phyloP scores from a whole-genome alignment of 2,797 vertebrate genomes.

The Dryobates pubescens region DNA sequence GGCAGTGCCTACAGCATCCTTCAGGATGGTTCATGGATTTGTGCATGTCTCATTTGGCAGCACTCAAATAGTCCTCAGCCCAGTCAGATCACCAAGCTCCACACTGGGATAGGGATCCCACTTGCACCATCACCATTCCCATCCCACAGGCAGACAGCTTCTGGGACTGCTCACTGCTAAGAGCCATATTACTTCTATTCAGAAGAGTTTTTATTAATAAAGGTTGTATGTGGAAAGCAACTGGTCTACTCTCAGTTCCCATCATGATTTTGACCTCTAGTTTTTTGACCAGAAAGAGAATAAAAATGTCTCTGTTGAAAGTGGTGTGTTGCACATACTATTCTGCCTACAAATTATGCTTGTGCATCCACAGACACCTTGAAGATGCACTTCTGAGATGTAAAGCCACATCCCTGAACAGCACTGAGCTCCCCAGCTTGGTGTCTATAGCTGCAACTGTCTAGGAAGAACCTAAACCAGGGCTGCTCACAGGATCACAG shows the following conservation, averaged over 20 bases:
- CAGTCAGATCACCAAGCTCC: not conserved
- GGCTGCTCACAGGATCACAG: not conserved
- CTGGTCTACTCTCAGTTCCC: not conserved
- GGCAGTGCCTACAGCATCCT: not conserved
- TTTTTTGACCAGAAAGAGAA: slow-evolving; percentile 5
- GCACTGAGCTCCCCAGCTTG: rapidly evolving
- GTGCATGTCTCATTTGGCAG: rapidly evolving
- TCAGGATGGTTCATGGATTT: not conserved
- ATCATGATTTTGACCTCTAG: not conserved
- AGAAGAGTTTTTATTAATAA: not conserved
- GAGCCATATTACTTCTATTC: not conserved
- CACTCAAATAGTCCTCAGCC: not conserved
- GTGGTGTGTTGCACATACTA: not conserved
- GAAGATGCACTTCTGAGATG: not conserved
- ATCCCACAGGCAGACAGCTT: not conserved
- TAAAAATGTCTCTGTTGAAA: not conserved
- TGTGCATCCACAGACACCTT: not conserved
- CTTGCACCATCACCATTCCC: not conserved
- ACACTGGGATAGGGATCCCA: rapidly evolving
- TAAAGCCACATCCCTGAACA: not conserved
- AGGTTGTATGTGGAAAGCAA: not conserved
- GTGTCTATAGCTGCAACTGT: not conserved
- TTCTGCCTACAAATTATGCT: not conserved
- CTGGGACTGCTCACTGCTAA: not conserved
- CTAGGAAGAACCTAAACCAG: not conserved